Base-by-base conservation (phyloP, 2,888 invertebrate genomes). In the Nymphalis urticae region DNA sequence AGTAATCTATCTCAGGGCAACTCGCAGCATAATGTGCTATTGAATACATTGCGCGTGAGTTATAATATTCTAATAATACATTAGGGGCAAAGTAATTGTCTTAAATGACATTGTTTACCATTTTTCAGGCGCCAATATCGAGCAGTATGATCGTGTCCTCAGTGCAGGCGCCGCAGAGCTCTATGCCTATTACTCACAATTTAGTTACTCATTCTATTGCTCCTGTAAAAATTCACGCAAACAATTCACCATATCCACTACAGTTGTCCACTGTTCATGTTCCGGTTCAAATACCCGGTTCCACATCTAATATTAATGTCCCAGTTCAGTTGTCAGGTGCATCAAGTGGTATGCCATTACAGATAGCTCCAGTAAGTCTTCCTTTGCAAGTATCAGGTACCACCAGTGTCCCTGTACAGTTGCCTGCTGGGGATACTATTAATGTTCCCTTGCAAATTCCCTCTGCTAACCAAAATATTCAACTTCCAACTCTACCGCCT, bases 101-200 rank as follows among this genome's bases (percentile, higher is more conserved):
- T 76, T 79, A 74, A 82, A 79, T 86, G 80, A 85, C 82, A 79
- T 80, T 78, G 79, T 82, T 82, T 82, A 79, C 82, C 73, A 79
- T 74, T 69, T 92, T 92, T 79, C 88, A 92, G 92, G 86, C 90
- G 82, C 91, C 92, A 81, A 89, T 87, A 80, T 84, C 92, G 79
- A 90, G 87, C 90, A 90, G 91, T 80, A 92, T 92, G 92, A 89
- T 92, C 80, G 89, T 92, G 80, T 88, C 92, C 73, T 90, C 92
- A 74, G 84, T 92, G 83, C 91, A 89, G 79, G 86, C 86, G 78
- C 84, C 90, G 69, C 90, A 89, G 83, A 91, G 85, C 84, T 88
- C 90, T 66, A 85, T 92, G 82, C 86, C 90, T 67, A 87, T 91
- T 67, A 84, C 89, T 72, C 92, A 92, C 76, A 89, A 84, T 79